Conservation (phyloP, 2,113 vertebrate species). For the Epinephelus fuscoguttatus region DNA sequence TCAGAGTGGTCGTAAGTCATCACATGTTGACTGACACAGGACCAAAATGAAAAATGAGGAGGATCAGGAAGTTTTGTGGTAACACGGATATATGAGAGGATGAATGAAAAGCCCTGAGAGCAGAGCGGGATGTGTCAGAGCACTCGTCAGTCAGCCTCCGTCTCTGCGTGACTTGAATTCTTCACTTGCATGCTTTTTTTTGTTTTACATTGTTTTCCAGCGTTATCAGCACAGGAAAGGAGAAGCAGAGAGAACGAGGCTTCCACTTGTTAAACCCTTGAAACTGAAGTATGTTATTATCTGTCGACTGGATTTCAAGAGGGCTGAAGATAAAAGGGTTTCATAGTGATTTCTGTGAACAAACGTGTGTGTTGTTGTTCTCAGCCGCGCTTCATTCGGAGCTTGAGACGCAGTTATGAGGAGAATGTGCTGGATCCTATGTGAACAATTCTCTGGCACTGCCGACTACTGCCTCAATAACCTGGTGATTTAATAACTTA, state of each 20-base stretch:
- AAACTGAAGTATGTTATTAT: conserved; percentile 55
- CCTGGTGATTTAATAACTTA: conserved; percentile 1
- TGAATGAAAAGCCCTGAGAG: background rate
- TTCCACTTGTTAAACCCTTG: conserved; percentile 47
- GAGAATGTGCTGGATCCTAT: background rate
- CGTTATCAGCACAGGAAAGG: background rate
- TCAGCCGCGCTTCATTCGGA: background rate
- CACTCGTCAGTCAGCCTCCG: background rate
- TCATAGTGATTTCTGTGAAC: conserved; percentile 9
- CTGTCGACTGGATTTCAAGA: conserved; percentile 43
- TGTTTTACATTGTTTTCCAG: conserved; percentile 18
- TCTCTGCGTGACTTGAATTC: background rate
- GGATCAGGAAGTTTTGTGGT: background rate
- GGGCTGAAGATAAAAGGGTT: conserved; percentile 41
- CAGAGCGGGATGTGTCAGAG: background rate
- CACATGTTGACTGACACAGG: conserved; percentile 43
- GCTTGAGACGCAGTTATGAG: background rate
- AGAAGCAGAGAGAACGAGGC: conserved; percentile 10
- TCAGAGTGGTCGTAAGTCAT: conserved; percentile 8
- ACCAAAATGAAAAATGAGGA: conserved; percentile 17
- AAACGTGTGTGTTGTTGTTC: conserved; percentile 25
- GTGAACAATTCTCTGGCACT: background rate
- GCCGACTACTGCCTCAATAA: background rate
- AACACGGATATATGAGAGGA: background rate
- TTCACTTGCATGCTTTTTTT: background rate